Base-by-base conservation (phyloP, 2,888 invertebrate species). In the Dicycla oo region DNA sequence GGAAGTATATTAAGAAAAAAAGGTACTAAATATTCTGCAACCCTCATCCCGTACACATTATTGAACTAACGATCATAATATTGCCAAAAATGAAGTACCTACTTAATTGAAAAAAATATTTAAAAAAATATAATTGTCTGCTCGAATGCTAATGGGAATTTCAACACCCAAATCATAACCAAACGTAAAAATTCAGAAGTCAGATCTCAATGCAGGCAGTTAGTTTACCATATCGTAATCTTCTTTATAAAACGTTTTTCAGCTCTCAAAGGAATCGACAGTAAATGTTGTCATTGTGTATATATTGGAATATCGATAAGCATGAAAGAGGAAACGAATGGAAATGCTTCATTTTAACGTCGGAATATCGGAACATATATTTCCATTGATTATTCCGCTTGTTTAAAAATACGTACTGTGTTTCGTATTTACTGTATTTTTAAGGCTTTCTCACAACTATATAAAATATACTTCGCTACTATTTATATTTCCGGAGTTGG, bases 291-390 rank as follows among this genome's bases (percentile, higher is more conserved):
- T 56, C 56, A 61, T 38, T 38, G n/a, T 43, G 34, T 45, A 77
- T 77, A 70, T 77, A 70, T 70, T 61, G 61, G 77, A 45, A 49
- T 26, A 49, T 7, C 7, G 70, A 70, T 77, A 77, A 57, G 13
- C 38, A 38, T 23, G 38, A 69, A 77, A 49, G 34, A 26, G 34
- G 49, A 61, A 60, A 38, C 38, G 10, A 43, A 43, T 56, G 60
- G 34, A 15, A 69, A 61, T 56, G 11, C 11, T 20, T 54, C 18
- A 60, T 56, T 69, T 69, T 49, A 49, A 43, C 18, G 40, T 23
- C 8, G 18, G 26, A 61, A 43, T 49, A 43, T 23, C 2, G 38
- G 57, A 40, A 38, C 1, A 30, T 26, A 34, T 53, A 20, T 34
- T 73, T 47, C 13, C 63, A 47, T 54, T 54, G n/a, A 40, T 54